Base-by-base conservation (phyloP, 2,113 vertebrate species). In the Ellobius talpinus region DNA sequence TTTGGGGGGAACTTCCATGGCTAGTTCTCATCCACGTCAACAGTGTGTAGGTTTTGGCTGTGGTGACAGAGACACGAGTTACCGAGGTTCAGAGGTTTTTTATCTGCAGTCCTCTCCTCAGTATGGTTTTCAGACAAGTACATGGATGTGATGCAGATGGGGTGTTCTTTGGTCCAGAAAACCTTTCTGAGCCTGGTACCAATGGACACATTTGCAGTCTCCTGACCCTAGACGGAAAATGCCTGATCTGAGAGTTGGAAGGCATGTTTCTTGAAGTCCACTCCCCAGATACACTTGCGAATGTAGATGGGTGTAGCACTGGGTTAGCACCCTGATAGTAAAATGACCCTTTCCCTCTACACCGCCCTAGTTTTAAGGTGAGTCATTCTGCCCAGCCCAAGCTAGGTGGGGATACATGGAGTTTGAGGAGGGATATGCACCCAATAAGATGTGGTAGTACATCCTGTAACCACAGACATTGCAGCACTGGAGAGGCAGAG, bases 71-170 rank as follows among this genome's bases (percentile, higher is more conserved):
- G 29, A 87, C 29, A n/a, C 1, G 29, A 31, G 65, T n/a, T 36
- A 87, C 10, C 1, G 36, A 50, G 33, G 42, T 36, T 47, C 19
- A 87, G 42, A 87, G 42, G 42, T 17, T 36, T 50, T 82, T 36
- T 31, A 13, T 11, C 29, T 47, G 45, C 11, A 23, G 11, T 11
- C 68, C 17, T 36, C 1, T 36, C 31, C 9, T 50, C 42, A 8
- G 23, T 42, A 31, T 36, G 63, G 3, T 36, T 87, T 70, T 5
- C 31, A 33, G 85, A 70, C 31, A 87, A 87, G 85, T 13, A n/a
- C 65, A 0, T 26, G 3, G 45, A 70, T 52, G 0, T 1, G 65
- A 70, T 52, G 1, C 0, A n/a, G 19, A 70, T 16, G 31, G 31
- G 21, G 23, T 1, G 0, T 50, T 87, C 65, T 24, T 87, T 66